These are phyloP conservation scores for Odobenus rosmarus DNA, from an alignment of 2,113 vertebrate genomes.

Conservation along the genomic window DNA sequence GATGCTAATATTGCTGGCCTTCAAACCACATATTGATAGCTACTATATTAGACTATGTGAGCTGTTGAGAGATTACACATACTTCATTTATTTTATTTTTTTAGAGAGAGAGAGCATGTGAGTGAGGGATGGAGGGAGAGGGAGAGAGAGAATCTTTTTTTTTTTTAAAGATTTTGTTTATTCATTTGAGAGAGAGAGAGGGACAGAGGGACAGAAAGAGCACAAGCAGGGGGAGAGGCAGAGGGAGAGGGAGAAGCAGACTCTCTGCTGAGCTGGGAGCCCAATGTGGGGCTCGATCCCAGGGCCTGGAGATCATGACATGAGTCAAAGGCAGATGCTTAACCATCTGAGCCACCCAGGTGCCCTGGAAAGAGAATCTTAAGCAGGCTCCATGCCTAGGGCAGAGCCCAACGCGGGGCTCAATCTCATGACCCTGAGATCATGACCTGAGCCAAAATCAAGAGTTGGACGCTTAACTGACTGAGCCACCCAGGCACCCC, in stretches of 20 bases:
- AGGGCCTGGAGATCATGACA: too few species aligned
- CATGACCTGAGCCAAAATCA: not conserved
- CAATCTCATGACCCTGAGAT: not conserved
- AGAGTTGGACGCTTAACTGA: not conserved
- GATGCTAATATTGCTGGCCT: not conserved
- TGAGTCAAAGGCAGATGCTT: too few species aligned
- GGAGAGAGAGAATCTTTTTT: not conserved
- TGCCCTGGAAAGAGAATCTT: not conserved
- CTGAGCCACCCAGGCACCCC: not conserved
- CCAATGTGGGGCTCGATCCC: too few species aligned
- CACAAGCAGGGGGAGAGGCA: too few species aligned
- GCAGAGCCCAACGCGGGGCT: not conserved
- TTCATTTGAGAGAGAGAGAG: too few species aligned
- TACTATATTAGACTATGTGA: not conserved
- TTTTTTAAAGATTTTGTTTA: too few species aligned
- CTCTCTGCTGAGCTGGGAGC: too few species aligned
- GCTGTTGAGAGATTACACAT: not conserved
- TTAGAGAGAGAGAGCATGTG: not conserved
- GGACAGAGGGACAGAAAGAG: too few species aligned
- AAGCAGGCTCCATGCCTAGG: not conserved
- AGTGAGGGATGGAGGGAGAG: not conserved
- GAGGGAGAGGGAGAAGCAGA: too few species aligned
- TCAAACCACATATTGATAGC: not conserved
- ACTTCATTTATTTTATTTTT: too few species aligned
- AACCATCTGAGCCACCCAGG: too few species aligned